phyloP scores from a whole-genome alignment of 2,113 vertebrate species.

The Gobio gobio region DNA sequence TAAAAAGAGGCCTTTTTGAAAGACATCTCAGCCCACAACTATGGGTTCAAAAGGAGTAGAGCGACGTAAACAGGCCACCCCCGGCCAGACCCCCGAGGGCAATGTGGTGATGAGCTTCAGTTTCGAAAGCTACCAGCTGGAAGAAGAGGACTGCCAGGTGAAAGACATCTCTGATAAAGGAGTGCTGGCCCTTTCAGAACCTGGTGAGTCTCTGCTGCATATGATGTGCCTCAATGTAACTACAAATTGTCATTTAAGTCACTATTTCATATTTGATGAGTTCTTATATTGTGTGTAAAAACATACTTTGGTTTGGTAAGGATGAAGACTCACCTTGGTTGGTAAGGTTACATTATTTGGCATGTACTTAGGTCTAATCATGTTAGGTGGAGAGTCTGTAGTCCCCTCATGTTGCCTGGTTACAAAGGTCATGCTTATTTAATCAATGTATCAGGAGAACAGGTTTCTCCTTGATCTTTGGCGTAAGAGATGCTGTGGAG shows the following conservation, averaged over 20 bases:
- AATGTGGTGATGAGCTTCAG: constrained; percentile 91
- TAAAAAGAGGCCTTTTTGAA: constrained; percentile 18
- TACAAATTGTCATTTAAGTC: background rate
- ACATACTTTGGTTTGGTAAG: background rate
- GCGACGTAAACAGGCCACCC: constrained; percentile 79
- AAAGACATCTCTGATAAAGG: constrained; percentile 82
- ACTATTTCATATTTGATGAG: background rate
- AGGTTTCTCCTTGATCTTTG: background rate
- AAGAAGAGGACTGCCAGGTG: constrained; percentile 81
- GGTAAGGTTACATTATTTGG: constrained; percentile 41
- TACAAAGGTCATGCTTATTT: constrained; percentile 64
- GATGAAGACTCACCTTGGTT: background rate
- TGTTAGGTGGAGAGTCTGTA: constrained; percentile 57
- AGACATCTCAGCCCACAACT: constrained; percentile 31
- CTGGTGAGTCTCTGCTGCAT: constrained; percentile 76
- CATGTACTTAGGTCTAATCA: constrained; percentile 43
- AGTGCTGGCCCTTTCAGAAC: constrained; percentile 82
- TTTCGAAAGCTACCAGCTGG: constrained; percentile 91
- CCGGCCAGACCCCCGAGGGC: constrained; percentile 76
- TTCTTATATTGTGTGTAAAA: background rate
- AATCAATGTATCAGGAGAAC: constrained; percentile 58
- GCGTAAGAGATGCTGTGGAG: background rate
- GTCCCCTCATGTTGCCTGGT: constrained; percentile 65
- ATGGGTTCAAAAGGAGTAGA: constrained; percentile 85
- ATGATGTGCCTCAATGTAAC: background rate